Percentiles rank a stretch among this genome's conserved stretches.
Evolutionary conservation across 2,797 vertebrate genomes (phyloP).

Genomic region (Poeciliopsis turneri): DNA sequence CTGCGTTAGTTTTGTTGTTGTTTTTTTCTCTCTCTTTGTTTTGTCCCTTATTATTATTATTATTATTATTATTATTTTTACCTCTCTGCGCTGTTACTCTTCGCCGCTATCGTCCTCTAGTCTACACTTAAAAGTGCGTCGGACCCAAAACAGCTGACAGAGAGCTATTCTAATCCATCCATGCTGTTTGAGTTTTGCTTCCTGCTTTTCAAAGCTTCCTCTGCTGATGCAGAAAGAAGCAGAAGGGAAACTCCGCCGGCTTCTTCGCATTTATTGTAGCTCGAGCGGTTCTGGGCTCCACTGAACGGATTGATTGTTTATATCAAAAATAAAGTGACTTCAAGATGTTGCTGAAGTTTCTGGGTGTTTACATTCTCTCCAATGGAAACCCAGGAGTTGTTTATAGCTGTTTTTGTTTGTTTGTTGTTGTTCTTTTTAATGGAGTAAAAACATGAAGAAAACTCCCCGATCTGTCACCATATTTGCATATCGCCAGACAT

Average conservation of each 20-base stretch:
- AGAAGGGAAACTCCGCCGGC: slow-evolving; percentile 50
- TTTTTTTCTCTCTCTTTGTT: too few species aligned
- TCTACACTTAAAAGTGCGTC: neutral
- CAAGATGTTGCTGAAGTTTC: neutral
- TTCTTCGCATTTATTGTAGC: neutral
- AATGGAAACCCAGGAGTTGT: too few species aligned
- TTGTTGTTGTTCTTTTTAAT: neutral
- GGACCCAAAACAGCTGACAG: neutral
- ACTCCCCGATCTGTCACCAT: neutral
- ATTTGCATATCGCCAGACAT: neutral
- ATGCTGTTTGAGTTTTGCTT: slow-evolving; percentile 58
- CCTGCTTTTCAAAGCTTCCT: slow-evolving; percentile 76
- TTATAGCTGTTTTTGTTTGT: too few species aligned
- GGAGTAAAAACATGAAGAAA: neutral
- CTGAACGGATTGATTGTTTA: neutral
- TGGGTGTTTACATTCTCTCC: neutral
- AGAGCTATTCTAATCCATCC: slow-evolving; percentile 5
- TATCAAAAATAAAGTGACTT: neutral
- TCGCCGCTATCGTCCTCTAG: neutral
- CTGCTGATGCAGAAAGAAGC: slow-evolving; percentile 53
- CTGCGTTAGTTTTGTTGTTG: too few species aligned
- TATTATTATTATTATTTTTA: too few species aligned
- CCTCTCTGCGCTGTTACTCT: neutral
- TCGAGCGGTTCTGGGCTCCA: neutral
- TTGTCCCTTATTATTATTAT: too few species aligned